Conservation (phyloP, 2,888 invertebrate genomes). For the Arrhopalites spinosus region DNA sequence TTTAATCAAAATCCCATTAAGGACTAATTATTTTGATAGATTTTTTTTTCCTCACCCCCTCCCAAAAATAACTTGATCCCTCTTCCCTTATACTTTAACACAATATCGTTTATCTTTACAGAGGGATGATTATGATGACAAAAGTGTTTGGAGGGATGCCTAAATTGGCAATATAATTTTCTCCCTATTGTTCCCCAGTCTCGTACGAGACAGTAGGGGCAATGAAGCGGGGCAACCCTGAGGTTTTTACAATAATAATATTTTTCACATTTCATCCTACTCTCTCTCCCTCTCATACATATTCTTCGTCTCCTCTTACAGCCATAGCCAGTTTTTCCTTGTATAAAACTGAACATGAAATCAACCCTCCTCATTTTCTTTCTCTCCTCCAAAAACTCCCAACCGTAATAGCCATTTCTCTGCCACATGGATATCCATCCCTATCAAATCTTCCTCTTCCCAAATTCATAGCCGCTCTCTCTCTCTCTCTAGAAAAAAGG, state of each 20-base stretch:
- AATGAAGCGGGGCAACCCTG: constrained; percentile 34
- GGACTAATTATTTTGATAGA: constrained; percentile 38
- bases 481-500: neutral
- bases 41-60: constrained; percentile 25
- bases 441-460: neutral
- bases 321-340: neutral
- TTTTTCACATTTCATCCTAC: neutral
- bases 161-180: constrained; percentile 36
- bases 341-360: neutral
- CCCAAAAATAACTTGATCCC: neutral
- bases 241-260: constrained; percentile 32
- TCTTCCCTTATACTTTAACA: neutral
- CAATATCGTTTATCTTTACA: neutral
- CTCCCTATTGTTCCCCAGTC: constrained; percentile 26
- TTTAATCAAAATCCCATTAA: constrained; percentile 37
- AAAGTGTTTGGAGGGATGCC: constrained; percentile 14
- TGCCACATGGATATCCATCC: neutral
- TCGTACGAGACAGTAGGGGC: constrained; percentile 4
- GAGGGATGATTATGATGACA: constrained; percentile 12
- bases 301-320: neutral
- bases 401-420: neutral
- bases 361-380: neutral
- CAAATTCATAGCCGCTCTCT: neutral
- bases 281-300: neutral
- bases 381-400: neutral